Conservation (phyloP, 2,888 invertebrate genomes). For the Subacronicta megacephala region DNA sequence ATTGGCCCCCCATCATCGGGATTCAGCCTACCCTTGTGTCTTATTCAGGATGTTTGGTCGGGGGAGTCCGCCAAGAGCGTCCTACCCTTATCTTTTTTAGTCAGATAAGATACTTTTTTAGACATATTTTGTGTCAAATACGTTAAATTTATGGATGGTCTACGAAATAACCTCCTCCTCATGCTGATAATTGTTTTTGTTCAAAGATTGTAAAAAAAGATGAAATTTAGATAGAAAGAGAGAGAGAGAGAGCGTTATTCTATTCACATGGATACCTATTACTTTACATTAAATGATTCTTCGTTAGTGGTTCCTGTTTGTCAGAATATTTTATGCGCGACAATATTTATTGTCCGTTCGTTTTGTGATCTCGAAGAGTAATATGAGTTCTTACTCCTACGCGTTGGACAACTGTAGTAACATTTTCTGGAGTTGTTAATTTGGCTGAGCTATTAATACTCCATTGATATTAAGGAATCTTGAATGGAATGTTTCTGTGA, state of each 20-base stretch:
- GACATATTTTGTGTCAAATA: too few relatives aligned
- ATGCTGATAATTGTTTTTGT: conserved; percentile 5
- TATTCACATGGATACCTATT: conserved; percentile 5
- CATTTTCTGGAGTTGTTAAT: conserved; percentile 23
- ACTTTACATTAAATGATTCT: not conserved
- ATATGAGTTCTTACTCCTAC: conserved; percentile 9
- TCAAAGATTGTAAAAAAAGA: conserved; percentile 7
- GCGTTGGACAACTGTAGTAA: conserved; percentile 17
- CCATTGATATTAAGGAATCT: conserved; percentile 32
- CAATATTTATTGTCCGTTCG: conserved; percentile 23
- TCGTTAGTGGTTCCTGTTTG: conserved; percentile 26
- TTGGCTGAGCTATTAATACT: conserved; percentile 23
- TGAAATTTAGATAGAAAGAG: not conserved
- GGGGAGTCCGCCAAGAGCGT: too few relatives aligned
- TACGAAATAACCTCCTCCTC: conserved; percentile 21
- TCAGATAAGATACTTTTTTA: too few relatives aligned
- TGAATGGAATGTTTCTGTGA: conserved; percentile 26
- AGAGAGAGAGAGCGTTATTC: too few relatives aligned
- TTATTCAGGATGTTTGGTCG: too few relatives aligned
- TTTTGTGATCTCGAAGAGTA: conserved; percentile 11
- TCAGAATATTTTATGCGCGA: conserved; percentile 7
- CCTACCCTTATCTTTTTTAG: too few relatives aligned
- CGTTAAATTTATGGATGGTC: conserved; percentile 7
- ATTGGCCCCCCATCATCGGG: too few relatives aligned
- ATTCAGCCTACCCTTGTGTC: too few relatives aligned